A percentile compares a stretch with the other conserved stretches of the same genome.
phyloP scores from a whole-genome alignment of 2,888 invertebrate genomes.

The Ctenicera cuprea region DNA sequence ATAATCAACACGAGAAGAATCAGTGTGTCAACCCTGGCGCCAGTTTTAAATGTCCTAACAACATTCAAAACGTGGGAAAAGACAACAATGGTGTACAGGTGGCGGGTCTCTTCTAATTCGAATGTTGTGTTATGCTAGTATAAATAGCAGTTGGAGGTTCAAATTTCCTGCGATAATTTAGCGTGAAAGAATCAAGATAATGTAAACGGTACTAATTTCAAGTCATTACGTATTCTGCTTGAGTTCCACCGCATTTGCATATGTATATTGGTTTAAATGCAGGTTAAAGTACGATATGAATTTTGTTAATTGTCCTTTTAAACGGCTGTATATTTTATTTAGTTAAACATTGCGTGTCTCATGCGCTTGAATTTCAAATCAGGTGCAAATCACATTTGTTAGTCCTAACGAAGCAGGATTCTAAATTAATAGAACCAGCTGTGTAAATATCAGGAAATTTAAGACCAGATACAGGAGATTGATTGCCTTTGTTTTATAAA shows the following conservation, averaged over 20 bases:
- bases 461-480: no score
- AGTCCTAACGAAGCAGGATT: not conserved
- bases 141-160: constrained; percentile 44
- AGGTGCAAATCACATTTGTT: constrained; percentile 17
- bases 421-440: not conserved
- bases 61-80: constrained; percentile 40
- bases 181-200: constrained; percentile 60
- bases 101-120: constrained; percentile 16
- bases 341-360: constrained; percentile 22
- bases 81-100: constrained; percentile 6
- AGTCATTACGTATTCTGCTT: constrained; percentile 57
- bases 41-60: not conserved
- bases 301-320: constrained; percentile 49
- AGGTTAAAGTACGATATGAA: constrained; percentile 54
- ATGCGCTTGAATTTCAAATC: constrained; percentile 29
- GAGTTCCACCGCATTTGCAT: constrained; percentile 59
- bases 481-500: no score
- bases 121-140: constrained; percentile 43
- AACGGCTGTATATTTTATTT: constrained; percentile 16
- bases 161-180: constrained; percentile 54
- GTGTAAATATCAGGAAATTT: not conserved
- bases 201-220: constrained; percentile 59
- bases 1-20: constrained; percentile 8
- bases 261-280: constrained; percentile 56
- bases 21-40: not conserved